A percentile compares a stretch with the other conserved stretches of the same genome.
phyloP scores from a whole-genome alignment of 2,888 invertebrate genomes.

The Tuta absoluta region DNA sequence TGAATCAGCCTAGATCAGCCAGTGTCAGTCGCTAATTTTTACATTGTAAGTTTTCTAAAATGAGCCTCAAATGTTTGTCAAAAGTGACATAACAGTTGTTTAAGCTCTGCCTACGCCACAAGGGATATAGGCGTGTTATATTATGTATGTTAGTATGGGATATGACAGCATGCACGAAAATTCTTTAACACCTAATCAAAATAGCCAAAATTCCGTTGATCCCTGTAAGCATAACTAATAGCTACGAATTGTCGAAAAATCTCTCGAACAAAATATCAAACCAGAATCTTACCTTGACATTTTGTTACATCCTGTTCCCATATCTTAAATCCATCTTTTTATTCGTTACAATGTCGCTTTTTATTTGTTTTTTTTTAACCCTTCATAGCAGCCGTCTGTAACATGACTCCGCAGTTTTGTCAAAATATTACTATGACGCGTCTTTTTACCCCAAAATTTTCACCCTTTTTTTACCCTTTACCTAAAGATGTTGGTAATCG shows the following conservation, averaged over 20 bases:
- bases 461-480: conserved; percentile 49
- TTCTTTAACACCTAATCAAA: no score
- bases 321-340: conserved; percentile 42
- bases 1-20: no score
- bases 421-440: conserved; percentile 73
- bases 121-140: no score
- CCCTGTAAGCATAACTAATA: no score
- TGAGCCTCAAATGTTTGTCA: no score
- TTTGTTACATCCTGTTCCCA: conserved; percentile 40
- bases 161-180: no score
- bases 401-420: conserved; percentile 74
- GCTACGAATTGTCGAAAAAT: conserved; percentile 1
- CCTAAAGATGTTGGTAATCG: conserved; percentile 41
- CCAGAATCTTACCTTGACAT: conserved; percentile 17
- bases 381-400: conserved; percentile 54
- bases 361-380: conserved; percentile 37
- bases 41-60: no score
- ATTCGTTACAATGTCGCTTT: conserved; percentile 17
- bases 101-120: no score
- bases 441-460: conserved; percentile 48
- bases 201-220: no score
- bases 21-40: no score
- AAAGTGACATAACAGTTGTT: no score
- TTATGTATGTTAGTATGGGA: no score
- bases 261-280: not conserved